Conservation (phyloP, 1,140 invertebrate species). For the Chelonus insularis region DNA sequence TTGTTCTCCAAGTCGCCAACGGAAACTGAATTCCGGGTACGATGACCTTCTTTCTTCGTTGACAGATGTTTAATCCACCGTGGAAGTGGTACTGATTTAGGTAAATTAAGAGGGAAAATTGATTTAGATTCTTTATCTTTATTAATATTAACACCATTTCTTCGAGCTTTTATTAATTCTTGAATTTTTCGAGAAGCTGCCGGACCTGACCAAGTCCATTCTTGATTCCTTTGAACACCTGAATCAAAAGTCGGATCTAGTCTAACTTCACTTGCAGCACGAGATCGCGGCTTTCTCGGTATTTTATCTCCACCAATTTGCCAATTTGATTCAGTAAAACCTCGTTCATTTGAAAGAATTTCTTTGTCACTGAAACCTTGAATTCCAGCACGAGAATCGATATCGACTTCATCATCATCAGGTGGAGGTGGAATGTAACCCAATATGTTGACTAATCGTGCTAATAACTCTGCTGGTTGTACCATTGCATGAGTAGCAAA, state of each 20-base stretch:
- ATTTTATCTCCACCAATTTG: constrained; percentile 60
- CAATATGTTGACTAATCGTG: constrained; percentile 74
- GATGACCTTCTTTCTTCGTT: constrained; percentile 36
- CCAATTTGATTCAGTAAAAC: constrained; percentile 57
- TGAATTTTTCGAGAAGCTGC: constrained; percentile 63
- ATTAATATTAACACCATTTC: constrained; percentile 28
- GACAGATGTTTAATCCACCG: constrained; percentile 50
- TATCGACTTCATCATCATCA: constrained; percentile 45
- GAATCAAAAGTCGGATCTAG: constrained; percentile 54
- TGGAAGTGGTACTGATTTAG: constrained; percentile 46
- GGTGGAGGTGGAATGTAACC: constrained; percentile 65
- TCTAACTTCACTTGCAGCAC: constrained; percentile 58
- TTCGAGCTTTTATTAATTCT: constrained; percentile 58
- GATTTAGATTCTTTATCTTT: constrained; percentile 37
- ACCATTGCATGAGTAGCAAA: constrained; percentile 66
- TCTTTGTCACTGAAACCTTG: constrained; percentile 70
- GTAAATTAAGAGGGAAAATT: constrained; percentile 46
- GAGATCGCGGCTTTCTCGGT: constrained; percentile 54
- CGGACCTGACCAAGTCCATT: constrained; percentile 72
- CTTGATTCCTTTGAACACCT: constrained; percentile 57
- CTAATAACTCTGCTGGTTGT: constrained; percentile 72
- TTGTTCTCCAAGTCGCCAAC: constrained; percentile 34
- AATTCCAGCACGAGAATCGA: constrained; percentile 54
- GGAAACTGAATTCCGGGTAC: constrained; percentile 32
- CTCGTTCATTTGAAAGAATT: constrained; percentile 69